Conservation (phyloP, 2,113 vertebrate genomes). For the Platysteira castanea region DNA sequence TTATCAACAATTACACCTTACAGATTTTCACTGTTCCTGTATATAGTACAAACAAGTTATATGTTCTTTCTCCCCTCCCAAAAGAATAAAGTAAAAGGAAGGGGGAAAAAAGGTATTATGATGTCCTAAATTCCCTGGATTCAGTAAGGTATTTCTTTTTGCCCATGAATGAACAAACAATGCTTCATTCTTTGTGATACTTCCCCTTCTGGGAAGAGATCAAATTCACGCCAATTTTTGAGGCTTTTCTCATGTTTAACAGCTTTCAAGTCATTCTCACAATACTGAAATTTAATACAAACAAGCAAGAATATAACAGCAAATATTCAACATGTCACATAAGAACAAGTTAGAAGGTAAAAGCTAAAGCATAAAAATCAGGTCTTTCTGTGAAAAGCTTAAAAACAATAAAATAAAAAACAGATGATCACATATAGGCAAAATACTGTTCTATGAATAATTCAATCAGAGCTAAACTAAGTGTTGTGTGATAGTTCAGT, state of each 20-base stretch:
- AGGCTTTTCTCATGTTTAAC: background rate
- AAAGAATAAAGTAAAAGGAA: background rate
- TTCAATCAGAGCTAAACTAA: background rate
- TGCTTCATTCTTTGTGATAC: background rate
- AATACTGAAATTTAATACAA: background rate
- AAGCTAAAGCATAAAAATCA: background rate
- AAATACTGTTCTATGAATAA: background rate
- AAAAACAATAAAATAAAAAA: background rate
- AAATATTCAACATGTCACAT: background rate
- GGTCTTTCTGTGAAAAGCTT: background rate
- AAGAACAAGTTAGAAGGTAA: background rate
- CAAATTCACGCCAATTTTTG: background rate
- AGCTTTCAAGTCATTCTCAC: background rate
- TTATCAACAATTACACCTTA: background rate
- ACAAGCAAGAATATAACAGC: background rate
- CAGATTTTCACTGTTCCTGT: background rate
- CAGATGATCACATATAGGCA: background rate
- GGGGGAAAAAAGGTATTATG: fast-evolving
- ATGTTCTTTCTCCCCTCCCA: background rate
- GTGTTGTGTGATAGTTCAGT: background rate
- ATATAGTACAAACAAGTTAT: background rate
- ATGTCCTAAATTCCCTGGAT: background rate
- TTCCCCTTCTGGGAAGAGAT: background rate
- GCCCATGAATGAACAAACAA: fast-evolving
- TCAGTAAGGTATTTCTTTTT: background rate